A percentile compares a stretch with the other conserved stretches of the same genome.
phyloP scores from a whole-genome alignment of 2,797 vertebrate genomes.

The Cephalopachus bancanus region DNA sequence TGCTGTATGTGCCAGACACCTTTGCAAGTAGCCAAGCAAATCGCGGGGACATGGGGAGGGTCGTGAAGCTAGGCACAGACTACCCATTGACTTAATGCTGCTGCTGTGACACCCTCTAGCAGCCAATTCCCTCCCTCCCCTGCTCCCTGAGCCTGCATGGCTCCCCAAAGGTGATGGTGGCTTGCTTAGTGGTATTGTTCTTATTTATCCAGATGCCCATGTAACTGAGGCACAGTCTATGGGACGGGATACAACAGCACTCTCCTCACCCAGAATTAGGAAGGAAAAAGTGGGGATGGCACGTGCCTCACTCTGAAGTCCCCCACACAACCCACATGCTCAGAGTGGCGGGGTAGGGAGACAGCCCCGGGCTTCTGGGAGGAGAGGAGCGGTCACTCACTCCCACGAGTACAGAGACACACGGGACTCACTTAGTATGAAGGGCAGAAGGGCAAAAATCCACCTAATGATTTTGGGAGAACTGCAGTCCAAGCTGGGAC shows the following conservation, averaged over 20 bases:
- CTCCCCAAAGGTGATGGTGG: not conserved
- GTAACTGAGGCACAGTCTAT: not conserved
- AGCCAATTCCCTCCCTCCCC: not conserved
- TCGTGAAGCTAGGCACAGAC: not conserved
- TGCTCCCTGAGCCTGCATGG: not conserved
- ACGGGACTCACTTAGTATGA: not conserved
- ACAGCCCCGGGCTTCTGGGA: rapidly evolving
- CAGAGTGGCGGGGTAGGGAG: not conserved
- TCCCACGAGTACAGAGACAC: not conserved
- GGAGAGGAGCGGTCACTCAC: not conserved
- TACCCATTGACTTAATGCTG: not conserved
- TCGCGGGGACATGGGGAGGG: not conserved
- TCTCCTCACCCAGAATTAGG: not conserved
- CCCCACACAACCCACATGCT: not conserved
- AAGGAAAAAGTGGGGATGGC: not conserved
- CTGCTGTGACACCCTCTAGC: not conserved
- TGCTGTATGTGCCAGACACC: not conserved
- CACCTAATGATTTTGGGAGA: not conserved
- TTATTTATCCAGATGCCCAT: not conserved
- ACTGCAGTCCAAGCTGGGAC: not conserved
- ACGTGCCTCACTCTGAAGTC: not conserved
- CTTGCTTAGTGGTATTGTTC: not conserved
- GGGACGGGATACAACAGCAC: not conserved
- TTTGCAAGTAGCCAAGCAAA: not conserved
- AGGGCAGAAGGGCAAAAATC: not conserved